phyloP scores from a whole-genome alignment of 2,113 vertebrate species.

The Boulengeromyrus knoepffleri region DNA sequence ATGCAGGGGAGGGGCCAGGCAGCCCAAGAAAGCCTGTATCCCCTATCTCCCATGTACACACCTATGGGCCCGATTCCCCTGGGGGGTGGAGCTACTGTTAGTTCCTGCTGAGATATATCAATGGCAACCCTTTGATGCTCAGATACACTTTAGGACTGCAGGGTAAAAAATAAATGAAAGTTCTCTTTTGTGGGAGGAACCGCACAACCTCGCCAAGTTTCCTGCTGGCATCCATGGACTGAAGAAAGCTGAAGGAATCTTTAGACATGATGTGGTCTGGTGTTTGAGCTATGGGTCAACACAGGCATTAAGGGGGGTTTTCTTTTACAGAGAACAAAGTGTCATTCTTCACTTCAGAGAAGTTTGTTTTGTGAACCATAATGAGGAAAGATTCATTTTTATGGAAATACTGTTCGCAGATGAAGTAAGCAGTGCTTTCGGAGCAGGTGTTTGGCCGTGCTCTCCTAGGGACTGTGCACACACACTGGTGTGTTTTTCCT shows the following conservation, averaged over 20 bases:
- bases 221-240: not conserved
- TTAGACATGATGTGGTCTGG: not conserved
- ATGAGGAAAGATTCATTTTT: not conserved
- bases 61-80: not conserved
- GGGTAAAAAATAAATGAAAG: not conserved
- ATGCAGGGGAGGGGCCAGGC: conserved; percentile 25
- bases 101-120: not conserved
- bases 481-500: not conserved
- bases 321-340: not conserved
- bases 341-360: not conserved
- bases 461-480: not conserved
- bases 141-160: not conserved
- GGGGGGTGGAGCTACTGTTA: not conserved
- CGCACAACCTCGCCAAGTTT: not conserved
- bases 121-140: not conserved
- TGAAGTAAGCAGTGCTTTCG: not conserved
- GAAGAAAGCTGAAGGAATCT: not conserved
- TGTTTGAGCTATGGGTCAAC: not conserved
- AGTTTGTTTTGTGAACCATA: not conserved
- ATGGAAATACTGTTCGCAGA: not conserved
- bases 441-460: not conserved
- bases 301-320: not conserved
- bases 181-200: not conserved
- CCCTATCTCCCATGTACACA: conserved; percentile 5
- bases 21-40: not conserved